Conservation (phyloP, 2,797 vertebrate genomes). For the Syncerus caffer region DNA sequence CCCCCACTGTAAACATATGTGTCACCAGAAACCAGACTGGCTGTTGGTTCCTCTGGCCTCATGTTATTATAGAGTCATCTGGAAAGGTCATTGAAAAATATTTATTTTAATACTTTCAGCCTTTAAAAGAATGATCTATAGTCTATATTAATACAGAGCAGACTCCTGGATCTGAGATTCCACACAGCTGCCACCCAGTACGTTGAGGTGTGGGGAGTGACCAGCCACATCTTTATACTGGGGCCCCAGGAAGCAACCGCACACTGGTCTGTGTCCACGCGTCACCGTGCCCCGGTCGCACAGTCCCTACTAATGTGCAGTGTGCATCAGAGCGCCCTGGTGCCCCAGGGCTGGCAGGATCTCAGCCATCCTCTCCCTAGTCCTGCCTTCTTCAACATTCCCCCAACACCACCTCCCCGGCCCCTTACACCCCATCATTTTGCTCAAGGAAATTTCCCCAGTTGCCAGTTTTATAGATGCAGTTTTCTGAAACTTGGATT, state of each 20-base stretch:
- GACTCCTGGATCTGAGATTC: background rate
- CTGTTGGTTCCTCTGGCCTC: background rate
- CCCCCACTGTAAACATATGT: background rate
- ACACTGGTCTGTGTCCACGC: rapidly evolving
- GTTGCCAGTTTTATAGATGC: background rate
- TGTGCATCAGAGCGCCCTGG: rapidly evolving
- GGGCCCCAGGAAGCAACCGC: background rate
- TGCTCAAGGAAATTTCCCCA: background rate
- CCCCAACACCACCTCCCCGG: rapidly evolving
- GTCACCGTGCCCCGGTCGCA: rapidly evolving
- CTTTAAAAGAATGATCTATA: background rate
- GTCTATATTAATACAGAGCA: background rate
- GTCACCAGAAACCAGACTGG: background rate
- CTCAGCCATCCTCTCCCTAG: background rate
- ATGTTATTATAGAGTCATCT: background rate
- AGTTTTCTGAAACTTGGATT: background rate
- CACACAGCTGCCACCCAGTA: background rate
- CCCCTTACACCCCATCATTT: background rate
- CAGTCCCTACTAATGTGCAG: rapidly evolving
- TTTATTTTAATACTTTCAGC: background rate
- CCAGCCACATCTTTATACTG: background rate
- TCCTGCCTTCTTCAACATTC: background rate
- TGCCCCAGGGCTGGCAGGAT: background rate
- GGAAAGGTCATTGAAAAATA: background rate
- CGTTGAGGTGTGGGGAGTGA: rapidly evolving